phyloP scores from a whole-genome alignment of 2,888 invertebrate species.

The Syrista parreyssii region DNA sequence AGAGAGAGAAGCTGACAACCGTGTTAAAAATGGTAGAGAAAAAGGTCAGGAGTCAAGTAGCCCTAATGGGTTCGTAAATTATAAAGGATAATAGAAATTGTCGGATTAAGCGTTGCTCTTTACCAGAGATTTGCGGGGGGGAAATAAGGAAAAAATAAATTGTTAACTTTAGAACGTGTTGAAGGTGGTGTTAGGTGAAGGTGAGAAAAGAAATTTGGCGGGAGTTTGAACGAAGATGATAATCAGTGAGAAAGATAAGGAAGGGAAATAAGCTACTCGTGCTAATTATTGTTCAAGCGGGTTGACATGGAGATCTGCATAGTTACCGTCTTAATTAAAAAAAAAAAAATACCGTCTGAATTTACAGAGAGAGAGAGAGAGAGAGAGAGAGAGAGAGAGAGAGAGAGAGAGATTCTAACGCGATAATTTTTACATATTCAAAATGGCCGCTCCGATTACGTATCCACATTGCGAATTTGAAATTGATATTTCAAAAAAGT shows the following conservation, averaged over 20 bases:
- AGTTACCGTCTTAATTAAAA: background rate
- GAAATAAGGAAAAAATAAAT: background rate
- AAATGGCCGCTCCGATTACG: background rate
- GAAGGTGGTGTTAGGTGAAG: slow-evolving; percentile 10
- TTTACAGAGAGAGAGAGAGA: background rate
- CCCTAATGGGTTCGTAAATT: too few relatives aligned
- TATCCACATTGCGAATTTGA: background rate
- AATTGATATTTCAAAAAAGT: background rate
- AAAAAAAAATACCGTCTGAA: slow-evolving; percentile 1
- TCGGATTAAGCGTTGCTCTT: background rate
- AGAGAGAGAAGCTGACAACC: too few relatives aligned
- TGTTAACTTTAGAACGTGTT: slow-evolving; percentile 18
- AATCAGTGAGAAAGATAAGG: background rate
- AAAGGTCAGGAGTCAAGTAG: too few relatives aligned
- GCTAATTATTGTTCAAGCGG: slow-evolving; percentile 1
- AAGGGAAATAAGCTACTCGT: background rate
- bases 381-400: background rate
- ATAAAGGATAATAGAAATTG: background rate
- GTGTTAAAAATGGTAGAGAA: too few relatives aligned
- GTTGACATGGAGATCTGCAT: background rate
- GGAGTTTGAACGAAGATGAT: slow-evolving; percentile 13
- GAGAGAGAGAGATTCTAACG: background rate
- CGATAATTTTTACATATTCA: background rate
- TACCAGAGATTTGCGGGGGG: background rate
- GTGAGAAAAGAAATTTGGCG: background rate